Conservation (phyloP, 2,113 vertebrate species). For the Triplophysa dalaica region DNA sequence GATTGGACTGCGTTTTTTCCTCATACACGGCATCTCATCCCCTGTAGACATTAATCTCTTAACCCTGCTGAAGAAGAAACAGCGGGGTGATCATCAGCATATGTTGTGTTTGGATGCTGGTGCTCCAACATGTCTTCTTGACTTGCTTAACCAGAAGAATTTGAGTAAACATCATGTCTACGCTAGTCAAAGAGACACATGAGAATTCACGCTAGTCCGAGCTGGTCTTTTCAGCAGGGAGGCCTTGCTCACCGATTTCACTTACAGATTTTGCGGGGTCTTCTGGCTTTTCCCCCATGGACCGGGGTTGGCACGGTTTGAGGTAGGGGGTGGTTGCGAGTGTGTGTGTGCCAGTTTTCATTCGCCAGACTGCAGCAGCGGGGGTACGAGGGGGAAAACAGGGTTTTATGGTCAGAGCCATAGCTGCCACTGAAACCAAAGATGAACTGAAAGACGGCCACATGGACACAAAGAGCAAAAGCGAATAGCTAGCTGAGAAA, state of each 20-base stretch:
- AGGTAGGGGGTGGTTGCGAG: constrained; percentile 56
- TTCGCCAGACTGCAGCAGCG: constrained; percentile 45
- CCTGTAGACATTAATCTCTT: constrained; percentile 69
- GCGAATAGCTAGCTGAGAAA: constrained; percentile 37
- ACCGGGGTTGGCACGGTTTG: constrained; percentile 67
- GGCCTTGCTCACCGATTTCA: constrained; percentile 65
- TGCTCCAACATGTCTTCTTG: background rate
- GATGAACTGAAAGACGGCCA: constrained; percentile 36
- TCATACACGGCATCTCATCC: constrained; percentile 73
- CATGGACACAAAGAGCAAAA: constrained; percentile 49
- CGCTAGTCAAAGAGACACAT: too few relatives aligned
- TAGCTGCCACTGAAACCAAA: constrained; percentile 49
- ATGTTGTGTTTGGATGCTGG: background rate
- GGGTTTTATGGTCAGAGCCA: constrained; percentile 49
- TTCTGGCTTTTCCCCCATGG: constrained; percentile 66
- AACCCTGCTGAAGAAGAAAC: constrained; percentile 1
- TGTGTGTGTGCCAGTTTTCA: constrained; percentile 33
- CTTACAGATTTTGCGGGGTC: constrained; percentile 62
- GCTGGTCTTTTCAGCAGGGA: constrained; percentile 15
- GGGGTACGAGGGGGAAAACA: constrained; percentile 57
- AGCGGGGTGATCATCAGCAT: background rate
- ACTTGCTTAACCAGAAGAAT: background rate
- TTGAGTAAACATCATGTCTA: too few relatives aligned
- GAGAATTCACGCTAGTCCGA: too few relatives aligned
- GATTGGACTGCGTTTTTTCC: constrained; percentile 49